Percentiles rank a stretch among this genome's conserved stretches.
Conservation (phyloP, 2,113 vertebrate species). For the Apodemus speciosus region DNA sequence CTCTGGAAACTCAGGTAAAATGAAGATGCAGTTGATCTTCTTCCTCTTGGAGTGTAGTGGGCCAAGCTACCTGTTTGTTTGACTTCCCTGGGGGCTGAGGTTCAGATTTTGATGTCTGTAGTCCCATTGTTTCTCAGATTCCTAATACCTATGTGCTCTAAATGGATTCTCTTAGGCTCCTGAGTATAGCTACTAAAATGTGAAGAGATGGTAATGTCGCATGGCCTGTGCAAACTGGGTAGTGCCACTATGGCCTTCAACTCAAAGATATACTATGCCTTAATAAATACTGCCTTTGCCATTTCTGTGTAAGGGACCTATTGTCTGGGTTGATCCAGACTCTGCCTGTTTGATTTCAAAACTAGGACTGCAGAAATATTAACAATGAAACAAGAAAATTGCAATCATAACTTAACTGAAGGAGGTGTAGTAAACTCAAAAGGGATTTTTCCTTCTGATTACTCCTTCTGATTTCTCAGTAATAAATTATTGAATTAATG, state of each 20-base stretch:
- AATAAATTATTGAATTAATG: background rate
- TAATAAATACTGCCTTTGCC: background rate
- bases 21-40: background rate
- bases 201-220: background rate
- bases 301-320: background rate
- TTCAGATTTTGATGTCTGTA: background rate
- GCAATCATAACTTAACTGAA: background rate
- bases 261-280: background rate
- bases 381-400: background rate
- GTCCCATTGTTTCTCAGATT: background rate
- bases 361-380: accelerated
- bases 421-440: background rate
- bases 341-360: background rate
- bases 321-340: background rate
- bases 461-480: background rate
- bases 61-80: background rate
- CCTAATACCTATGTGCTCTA: accelerated
- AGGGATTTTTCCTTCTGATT: background rate
- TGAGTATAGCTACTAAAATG: background rate
- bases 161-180: accelerated
- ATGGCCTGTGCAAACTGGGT: background rate
- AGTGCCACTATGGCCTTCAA: background rate
- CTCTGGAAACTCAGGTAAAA: background rate
- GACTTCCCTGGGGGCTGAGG: accelerated
- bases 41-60: background rate